phyloP scores from a whole-genome alignment of 2,113 vertebrate species.

The Cariama cristata region DNA sequence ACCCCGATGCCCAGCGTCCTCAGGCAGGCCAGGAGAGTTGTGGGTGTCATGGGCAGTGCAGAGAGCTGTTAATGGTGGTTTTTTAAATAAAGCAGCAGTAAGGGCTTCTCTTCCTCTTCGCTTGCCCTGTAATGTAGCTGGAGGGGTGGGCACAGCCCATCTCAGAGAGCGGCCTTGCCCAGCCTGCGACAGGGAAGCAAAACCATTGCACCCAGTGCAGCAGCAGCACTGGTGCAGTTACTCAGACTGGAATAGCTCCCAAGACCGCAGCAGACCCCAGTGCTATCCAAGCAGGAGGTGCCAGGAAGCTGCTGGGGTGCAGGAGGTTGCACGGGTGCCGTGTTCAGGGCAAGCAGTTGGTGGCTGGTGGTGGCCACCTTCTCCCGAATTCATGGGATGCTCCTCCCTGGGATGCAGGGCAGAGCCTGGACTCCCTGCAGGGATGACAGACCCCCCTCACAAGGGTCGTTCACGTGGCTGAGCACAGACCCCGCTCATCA shows the following conservation, averaged over 20 bases:
- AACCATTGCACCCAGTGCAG: not conserved
- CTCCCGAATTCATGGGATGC: not conserved
- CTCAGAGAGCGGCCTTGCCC: not conserved
- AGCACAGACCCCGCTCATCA: not conserved
- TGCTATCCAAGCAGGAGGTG: not conserved
- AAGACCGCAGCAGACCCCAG: accelerated
- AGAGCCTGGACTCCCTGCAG: not conserved
- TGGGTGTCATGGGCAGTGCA: not conserved
- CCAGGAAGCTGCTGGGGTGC: not conserved
- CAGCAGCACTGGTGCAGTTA: not conserved
- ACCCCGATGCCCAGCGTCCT: accelerated
- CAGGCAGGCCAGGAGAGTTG: too few relatives aligned
- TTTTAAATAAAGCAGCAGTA: not conserved
- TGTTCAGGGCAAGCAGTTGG: not conserved
- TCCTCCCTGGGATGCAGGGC: not conserved
- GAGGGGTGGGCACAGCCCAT: not conserved
- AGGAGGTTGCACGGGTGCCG: not conserved
- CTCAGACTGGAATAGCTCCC: not conserved
- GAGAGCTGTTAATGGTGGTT: not conserved
- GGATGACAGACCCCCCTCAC: not conserved
- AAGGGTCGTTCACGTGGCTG: accelerated
- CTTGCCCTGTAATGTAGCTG: not conserved
- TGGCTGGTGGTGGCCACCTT: not conserved
- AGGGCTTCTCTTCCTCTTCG: not conserved
- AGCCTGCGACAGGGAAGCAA: not conserved